Evolutionary conservation across 2,113 vertebrate genomes (phyloP).

Genomic region (Panthera tigris): DNA sequence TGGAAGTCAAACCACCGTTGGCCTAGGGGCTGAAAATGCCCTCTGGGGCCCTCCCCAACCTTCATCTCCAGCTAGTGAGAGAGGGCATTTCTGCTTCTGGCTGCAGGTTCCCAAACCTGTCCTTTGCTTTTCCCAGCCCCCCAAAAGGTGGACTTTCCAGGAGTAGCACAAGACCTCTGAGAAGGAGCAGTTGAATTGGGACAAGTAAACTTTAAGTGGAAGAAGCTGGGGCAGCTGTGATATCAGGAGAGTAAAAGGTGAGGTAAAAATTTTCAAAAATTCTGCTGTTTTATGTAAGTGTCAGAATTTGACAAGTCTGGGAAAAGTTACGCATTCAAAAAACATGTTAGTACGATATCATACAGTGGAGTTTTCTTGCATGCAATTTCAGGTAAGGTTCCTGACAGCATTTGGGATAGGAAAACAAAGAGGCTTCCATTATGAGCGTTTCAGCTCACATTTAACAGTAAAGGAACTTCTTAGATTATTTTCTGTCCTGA

Average conservation of each 20-base stretch:
- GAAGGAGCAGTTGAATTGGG: not conserved
- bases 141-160: not conserved
- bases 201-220: not conserved
- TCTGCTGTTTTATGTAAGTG: not conserved
- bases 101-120: not conserved
- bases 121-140: not conserved
- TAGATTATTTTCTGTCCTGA: not conserved
- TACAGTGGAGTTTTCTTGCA: not conserved
- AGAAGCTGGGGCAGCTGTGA: not conserved
- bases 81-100: not conserved
- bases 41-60: not conserved
- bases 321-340: not conserved
- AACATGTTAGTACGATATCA: not conserved
- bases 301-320: not conserved
- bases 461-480: not conserved
- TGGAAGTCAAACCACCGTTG: not conserved
- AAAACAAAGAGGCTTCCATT: not conserved
- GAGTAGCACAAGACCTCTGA: not conserved
- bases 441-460: not conserved
- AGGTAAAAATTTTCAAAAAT: not conserved
- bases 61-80: not conserved
- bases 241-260: not conserved
- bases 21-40: not conserved
- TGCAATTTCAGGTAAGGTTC: slow-evolving; percentile 14
- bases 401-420: not conserved